A percentile compares a stretch with the other conserved stretches of the same genome.
These are phyloP conservation scores for Coracopsis vasa DNA, from an alignment of 2,113 vertebrate species.

Conservation along the genomic window DNA sequence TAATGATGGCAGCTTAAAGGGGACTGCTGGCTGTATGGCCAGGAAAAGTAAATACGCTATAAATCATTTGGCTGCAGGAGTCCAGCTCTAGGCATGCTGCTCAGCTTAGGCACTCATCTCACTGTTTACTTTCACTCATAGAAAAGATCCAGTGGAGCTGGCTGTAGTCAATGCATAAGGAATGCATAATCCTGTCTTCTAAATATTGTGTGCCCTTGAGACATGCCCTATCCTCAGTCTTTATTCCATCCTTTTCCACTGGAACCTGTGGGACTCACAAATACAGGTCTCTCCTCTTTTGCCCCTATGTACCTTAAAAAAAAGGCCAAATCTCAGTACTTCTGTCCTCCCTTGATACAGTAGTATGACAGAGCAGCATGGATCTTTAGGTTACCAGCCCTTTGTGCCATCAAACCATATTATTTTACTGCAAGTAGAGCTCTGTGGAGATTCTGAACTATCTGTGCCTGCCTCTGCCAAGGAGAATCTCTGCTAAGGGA, in stretches of 20 bases:
- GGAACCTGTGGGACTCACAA: background rate
- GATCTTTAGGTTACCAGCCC: background rate
- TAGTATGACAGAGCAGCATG: background rate
- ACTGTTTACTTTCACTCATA: background rate
- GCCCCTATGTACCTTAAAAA: background rate
- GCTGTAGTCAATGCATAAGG: background rate
- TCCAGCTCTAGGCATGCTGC: background rate
- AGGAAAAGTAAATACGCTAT: background rate
- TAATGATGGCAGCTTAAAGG: background rate
- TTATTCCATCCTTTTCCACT: background rate
- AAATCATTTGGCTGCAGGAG: background rate
- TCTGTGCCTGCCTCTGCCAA: background rate
- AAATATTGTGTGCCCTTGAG: background rate
- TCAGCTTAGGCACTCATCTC: background rate
- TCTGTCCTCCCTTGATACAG: background rate
- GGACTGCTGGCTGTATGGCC: background rate
- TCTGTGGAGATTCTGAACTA: background rate
- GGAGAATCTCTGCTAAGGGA: accelerated
- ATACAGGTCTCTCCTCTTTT: background rate
- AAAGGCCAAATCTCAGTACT: background rate
- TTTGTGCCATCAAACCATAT: background rate
- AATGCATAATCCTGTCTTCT: background rate
- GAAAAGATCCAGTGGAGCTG: background rate
- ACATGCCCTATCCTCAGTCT: background rate
- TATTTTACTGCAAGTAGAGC: background rate